Percentiles rank a stretch among this genome's conserved stretches.
These are phyloP conservation scores for Pseudoips prasinana DNA, from an alignment of 2,888 invertebrate genomes.

Conservation along the genomic window DNA sequence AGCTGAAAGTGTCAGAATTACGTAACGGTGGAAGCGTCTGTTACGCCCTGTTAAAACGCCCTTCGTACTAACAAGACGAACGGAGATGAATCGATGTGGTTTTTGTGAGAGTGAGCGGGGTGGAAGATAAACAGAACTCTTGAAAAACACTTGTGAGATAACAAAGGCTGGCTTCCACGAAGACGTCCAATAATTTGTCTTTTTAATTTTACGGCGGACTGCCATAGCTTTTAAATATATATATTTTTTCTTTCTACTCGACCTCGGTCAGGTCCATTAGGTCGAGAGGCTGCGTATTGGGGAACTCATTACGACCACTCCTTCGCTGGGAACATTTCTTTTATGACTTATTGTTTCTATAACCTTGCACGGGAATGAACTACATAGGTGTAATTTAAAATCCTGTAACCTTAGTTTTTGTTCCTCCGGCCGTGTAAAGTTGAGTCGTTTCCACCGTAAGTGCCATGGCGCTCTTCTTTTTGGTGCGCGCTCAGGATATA, in stretches of 20 bases:
- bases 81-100: conserved; percentile 59
- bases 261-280: conserved; percentile 71
- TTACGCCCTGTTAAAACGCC: conserved; percentile 78
- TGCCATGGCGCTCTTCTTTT: conserved; percentile 21
- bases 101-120: conserved; percentile 53
- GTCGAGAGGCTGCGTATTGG: conserved; percentile 61
- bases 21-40: conserved; percentile 75
- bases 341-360: conserved; percentile 75
- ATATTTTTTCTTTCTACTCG: conserved; percentile 62
- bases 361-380: conserved; percentile 48
- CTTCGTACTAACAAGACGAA: conserved; percentile 73
- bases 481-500: conserved; percentile 17
- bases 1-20: conserved; percentile 77
- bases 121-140: conserved; percentile 74
- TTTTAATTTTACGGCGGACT: conserved; percentile 81
- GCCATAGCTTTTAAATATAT: conserved; percentile 75
- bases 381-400: conserved; percentile 36
- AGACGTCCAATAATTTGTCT: conserved; percentile 82
- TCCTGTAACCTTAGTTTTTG: conserved; percentile 32
- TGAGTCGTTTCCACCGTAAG: conserved; percentile 24
- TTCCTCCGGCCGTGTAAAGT: conserved; percentile 22
- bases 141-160: conserved; percentile 82
- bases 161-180: conserved; percentile 80
- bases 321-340: conserved; percentile 62
- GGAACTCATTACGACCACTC: conserved; percentile 67